Percentiles rank a stretch among this genome's conserved stretches.
Evolutionary conservation across 2,113 vertebrate genomes (phyloP).

Genomic region (Atlantisia rogersi): DNA sequence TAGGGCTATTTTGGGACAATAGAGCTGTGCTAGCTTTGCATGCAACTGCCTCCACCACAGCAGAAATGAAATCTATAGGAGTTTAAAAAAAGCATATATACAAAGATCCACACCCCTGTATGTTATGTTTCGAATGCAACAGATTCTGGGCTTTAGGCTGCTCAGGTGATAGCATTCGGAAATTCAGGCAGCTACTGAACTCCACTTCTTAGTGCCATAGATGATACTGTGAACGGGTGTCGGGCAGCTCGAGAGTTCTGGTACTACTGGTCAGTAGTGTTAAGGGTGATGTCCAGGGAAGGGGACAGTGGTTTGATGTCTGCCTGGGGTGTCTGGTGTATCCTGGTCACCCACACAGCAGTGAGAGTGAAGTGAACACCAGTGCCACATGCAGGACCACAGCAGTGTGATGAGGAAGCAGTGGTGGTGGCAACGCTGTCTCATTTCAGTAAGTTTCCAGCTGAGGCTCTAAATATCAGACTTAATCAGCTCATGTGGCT

Average conservation of each 20-base stretch:
- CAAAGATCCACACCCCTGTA: not conserved
- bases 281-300: not conserved
- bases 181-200: constrained; percentile 48
- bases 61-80: not conserved
- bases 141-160: constrained; percentile 29
- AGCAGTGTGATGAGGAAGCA: not conserved
- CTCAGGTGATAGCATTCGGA: constrained; percentile 36
- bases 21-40: constrained; percentile 18
- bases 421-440: not conserved
- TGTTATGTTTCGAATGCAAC: not conserved
- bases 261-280: not conserved
- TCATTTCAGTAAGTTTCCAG: not conserved
- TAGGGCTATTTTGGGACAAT: constrained; percentile 46
- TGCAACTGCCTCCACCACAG: constrained; percentile 42
- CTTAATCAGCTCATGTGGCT: not conserved
- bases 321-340: not conserved
- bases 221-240: not conserved
- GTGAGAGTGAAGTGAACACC: not conserved
- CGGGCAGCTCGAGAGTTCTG: not conserved
- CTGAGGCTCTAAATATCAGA: not conserved
- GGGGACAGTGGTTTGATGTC: not conserved
- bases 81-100: not conserved
- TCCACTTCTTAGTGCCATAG: not conserved
- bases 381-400: not conserved
- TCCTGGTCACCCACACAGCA: not conserved